Evolutionary conservation across 2,888 invertebrate genomes (phyloP), one percentile per base, ranked within the genome.

Genomic region (Eulithis prunata): DNA sequence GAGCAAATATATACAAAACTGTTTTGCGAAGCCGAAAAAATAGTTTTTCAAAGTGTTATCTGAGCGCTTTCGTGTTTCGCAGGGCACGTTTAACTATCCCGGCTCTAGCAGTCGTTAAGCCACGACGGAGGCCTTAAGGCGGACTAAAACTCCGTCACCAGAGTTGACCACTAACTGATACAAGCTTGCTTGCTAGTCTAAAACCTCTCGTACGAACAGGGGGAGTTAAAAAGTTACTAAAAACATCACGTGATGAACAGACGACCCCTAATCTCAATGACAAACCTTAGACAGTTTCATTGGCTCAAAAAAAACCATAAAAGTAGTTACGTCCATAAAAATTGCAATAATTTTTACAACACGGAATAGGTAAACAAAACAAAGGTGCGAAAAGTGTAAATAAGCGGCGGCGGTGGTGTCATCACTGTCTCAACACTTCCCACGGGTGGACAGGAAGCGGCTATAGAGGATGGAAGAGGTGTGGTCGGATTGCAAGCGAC

Each of bases 381-480:
- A 68, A 36, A 72, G 74, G 76, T 69, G 74, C 62, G 62, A 74
- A 69, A 72, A 69, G 60, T 57, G 58, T 69, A 68, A 71, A 69
- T 62, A 56, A 47, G 21, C 41, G 13, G 47, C 59, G 38, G 53
- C 10, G 68, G 21, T 21, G 32, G 32, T 32, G 32, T 32, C 32
- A 32, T 69, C 70, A 69, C 66, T 66, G 69, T 71, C 64, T 66
- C 57, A 51, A 13, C 45, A 70, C 54, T 84, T 85, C 85, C 83
- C 84, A 84, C 85, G 84, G 71, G 61, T 73, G 69, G 80, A 74
- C 85, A 84, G 86, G 85, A 85, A 84, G 73, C 68, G 52, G 73
- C 68, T 62, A 71, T 63, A 68, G 66, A 68, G 62, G 56, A 69
- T 63, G 59, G 54, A 21, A 21, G 11, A 62, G 71, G 67, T 55